Evolutionary conservation across 2,113 vertebrate species (phyloP).

Genomic region (Tinamus guttatus): DNA sequence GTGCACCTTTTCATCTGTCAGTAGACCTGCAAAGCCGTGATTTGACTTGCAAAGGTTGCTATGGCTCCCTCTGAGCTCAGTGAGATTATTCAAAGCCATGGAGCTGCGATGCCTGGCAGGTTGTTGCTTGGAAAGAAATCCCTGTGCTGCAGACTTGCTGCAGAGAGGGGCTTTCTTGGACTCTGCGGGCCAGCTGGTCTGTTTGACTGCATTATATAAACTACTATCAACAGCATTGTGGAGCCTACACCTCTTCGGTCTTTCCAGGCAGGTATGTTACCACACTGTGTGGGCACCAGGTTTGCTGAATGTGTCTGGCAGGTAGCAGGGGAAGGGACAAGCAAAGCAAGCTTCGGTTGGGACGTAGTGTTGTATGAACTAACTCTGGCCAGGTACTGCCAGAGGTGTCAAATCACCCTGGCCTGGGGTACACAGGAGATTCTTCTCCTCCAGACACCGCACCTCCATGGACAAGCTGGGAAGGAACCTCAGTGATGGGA

Average conservation of each 20-base stretch:
- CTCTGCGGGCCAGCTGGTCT: not conserved
- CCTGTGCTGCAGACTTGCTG: not conserved
- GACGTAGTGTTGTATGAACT: not conserved
- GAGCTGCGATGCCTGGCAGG: accelerated
- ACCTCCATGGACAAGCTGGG: not conserved
- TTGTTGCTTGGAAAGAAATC: not conserved
- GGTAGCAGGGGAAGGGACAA: not conserved
- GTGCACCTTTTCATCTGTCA: not conserved
- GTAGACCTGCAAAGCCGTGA: not conserved
- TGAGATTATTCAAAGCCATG: not conserved
- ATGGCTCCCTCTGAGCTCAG: not conserved
- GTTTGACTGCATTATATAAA: not conserved
- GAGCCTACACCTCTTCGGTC: not conserved
- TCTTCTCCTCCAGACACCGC: not conserved
- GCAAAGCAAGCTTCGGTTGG: not conserved
- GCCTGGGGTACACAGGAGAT: not conserved
- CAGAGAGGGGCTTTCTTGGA: not conserved
- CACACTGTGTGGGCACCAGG: not conserved
- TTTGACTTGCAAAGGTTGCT: not conserved
- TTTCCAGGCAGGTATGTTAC: not conserved
- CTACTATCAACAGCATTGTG: not conserved
- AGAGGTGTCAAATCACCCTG: not conserved
- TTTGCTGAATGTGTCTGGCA: not conserved
- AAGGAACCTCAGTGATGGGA: accelerated
- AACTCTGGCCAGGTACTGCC: not conserved